These are phyloP conservation scores for Dreissena rostriformis DNA, from an alignment of 1,140 invertebrate species.

Conservation along the genomic window DNA sequence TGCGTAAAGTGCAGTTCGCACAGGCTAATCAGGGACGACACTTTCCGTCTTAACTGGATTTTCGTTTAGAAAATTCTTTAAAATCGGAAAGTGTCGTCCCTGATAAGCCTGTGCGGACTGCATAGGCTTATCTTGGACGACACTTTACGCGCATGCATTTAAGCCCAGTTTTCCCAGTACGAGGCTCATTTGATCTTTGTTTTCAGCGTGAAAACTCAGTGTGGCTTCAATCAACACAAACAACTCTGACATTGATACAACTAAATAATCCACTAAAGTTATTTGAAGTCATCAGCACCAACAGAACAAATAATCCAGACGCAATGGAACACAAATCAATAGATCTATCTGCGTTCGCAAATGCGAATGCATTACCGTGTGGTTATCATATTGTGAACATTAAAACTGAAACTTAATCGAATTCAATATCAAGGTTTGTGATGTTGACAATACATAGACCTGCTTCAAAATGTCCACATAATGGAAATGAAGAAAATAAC, in stretches of 20 bases:
- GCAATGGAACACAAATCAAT: neutral
- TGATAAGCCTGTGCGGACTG: too few relatives aligned
- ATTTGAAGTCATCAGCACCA: neutral
- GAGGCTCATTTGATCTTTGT: neutral
- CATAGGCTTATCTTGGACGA: too few relatives aligned
- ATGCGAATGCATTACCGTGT: conserved; percentile 66
- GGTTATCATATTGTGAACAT: conserved; percentile 68
- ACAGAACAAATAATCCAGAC: neutral
- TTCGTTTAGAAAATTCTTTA: too few relatives aligned
- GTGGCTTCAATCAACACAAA: neutral
- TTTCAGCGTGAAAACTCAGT: neutral
- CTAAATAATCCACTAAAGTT: conserved; percentile 33
- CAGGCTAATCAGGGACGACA: too few relatives aligned
- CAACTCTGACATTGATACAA: neutral
- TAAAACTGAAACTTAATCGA: conserved; percentile 1
- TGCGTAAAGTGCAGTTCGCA: too few relatives aligned
- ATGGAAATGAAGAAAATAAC: neutral
- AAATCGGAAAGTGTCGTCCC: too few relatives aligned
- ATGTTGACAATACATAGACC: conserved; percentile 51
- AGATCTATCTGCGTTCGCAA: conserved; percentile 77
- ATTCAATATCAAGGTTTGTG: conserved; percentile 3
- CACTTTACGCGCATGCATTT: too few relatives aligned
- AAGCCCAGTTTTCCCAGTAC: too few relatives aligned
- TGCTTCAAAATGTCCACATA: conserved; percentile 49
- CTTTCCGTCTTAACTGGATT: too few relatives aligned